Conservation (phyloP, 2,797 vertebrate genomes). For the Mionectes olivaceus region DNA sequence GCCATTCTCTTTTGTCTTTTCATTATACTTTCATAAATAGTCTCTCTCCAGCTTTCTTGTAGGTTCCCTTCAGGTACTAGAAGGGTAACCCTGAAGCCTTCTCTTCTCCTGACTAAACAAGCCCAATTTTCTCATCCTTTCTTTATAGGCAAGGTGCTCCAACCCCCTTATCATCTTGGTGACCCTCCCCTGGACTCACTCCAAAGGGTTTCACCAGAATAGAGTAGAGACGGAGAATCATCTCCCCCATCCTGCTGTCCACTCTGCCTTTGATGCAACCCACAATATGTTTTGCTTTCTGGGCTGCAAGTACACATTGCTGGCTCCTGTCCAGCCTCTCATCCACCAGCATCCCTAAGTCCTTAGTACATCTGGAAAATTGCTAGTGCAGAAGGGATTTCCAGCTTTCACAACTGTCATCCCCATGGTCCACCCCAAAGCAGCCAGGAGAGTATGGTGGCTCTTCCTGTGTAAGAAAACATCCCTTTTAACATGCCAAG, state of each 20-base stretch:
- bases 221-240: background rate
- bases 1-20: background rate
- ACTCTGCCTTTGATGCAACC: no score
- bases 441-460: background rate
- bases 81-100: background rate
- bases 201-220: background rate
- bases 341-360: background rate
- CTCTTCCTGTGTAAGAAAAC: background rate
- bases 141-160: background rate
- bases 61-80: background rate
- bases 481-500: accelerated
- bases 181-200: background rate
- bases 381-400: background rate
- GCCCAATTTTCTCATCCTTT: background rate
- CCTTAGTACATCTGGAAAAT: background rate
- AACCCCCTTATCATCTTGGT: background rate
- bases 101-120: background rate
- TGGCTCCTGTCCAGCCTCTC: no score
- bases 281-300: accelerated
- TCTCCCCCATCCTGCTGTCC: background rate
- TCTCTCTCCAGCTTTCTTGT: background rate
- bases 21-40: background rate
- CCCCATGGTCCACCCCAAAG: background rate
- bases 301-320: background rate
- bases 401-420: background rate